phyloP scores from a whole-genome alignment of 2,113 vertebrate genomes.

The Acanthisitta chloris region DNA sequence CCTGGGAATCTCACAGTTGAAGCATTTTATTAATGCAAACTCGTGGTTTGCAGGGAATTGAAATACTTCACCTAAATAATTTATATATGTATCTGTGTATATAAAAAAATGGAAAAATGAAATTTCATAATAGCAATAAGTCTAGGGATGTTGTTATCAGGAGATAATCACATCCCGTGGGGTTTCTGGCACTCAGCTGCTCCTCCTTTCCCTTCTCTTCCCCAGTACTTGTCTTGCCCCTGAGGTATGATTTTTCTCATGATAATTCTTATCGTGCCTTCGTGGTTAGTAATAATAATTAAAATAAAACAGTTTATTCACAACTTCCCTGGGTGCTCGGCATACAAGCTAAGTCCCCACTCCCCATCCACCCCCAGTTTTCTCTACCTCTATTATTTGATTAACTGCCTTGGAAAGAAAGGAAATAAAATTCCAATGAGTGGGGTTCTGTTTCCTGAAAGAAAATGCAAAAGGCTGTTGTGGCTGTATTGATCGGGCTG shows the following conservation, averaged over 20 bases:
- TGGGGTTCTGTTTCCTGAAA: slow-evolving; percentile 35
- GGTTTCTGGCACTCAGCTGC: slow-evolving; percentile 72
- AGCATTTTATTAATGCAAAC: slow-evolving; percentile 82
- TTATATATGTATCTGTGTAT: slow-evolving; percentile 70
- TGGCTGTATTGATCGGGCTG: slow-evolving; percentile 66
- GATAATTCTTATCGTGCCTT: slow-evolving; percentile 73
- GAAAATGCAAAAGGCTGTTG: slow-evolving; percentile 44
- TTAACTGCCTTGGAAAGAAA: slow-evolving; percentile 20
- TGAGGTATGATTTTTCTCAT: slow-evolving; percentile 77
- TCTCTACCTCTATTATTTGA: slow-evolving; percentile 1
- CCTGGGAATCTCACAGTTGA: slow-evolving; percentile 78
- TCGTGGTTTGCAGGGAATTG: slow-evolving; percentile 71
- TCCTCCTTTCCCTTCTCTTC: slow-evolving; percentile 58
- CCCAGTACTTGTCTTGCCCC: slow-evolving; percentile 62
- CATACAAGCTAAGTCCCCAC: slow-evolving; percentile 23
- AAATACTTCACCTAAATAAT: slow-evolving; percentile 79
- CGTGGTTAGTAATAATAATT: slow-evolving; percentile 72
- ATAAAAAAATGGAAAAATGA: slow-evolving; percentile 67
- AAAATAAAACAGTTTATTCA: slow-evolving; percentile 71
- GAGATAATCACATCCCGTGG: slow-evolving; percentile 83
- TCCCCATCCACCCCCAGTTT: not conserved
- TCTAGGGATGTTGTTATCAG: slow-evolving; percentile 75
- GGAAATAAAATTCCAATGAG: not conserved
- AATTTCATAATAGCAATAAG: slow-evolving; percentile 78
- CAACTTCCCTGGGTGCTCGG: slow-evolving; percentile 55